Evolutionary conservation across 2,888 invertebrate species (phyloP).

Genomic region (Apeira syringaria): DNA sequence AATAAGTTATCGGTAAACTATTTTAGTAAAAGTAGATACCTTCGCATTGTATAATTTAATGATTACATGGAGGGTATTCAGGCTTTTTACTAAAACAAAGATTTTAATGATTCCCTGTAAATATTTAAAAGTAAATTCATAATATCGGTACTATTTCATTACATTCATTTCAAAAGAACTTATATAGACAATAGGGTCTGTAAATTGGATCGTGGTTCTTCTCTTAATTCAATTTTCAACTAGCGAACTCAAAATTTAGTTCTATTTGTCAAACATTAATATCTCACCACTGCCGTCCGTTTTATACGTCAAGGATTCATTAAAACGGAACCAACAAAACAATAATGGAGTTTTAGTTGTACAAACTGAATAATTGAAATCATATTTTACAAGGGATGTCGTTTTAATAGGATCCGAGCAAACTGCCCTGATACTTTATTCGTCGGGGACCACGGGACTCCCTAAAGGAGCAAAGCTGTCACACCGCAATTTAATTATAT

Average conservation of each 20-base stretch:
- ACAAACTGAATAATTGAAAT: conserved; percentile 31
- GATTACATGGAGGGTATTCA: no score
- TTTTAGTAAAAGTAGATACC: no score
- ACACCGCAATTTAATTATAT: conserved; percentile 56
- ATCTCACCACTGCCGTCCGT: conserved; percentile 5
- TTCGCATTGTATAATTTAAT: no score
- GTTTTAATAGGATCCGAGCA: conserved; percentile 41
- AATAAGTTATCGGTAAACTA: no score
- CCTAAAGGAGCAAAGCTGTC: conserved; percentile 62
- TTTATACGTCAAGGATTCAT: conserved; percentile 19
- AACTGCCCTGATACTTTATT: conserved; percentile 60
- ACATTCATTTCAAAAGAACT: no score
- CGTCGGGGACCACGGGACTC: conserved; percentile 64
- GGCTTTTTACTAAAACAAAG: no score
- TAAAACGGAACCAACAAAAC: conserved; percentile 19
- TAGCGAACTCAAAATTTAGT: conserved; percentile 18
- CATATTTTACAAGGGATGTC: conserved; percentile 30
- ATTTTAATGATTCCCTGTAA: no score
- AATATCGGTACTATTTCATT: not conserved
- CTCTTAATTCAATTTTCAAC: conserved; percentile 13
- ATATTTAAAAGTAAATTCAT: no score
- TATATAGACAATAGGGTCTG: not conserved
- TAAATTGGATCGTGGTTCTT: conserved; percentile 12
- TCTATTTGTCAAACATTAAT: conserved; percentile 25
- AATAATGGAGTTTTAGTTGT: conserved; percentile 30